phyloP scores from a whole-genome alignment of 2,797 vertebrate genomes.

The Eulemur mongoz region DNA sequence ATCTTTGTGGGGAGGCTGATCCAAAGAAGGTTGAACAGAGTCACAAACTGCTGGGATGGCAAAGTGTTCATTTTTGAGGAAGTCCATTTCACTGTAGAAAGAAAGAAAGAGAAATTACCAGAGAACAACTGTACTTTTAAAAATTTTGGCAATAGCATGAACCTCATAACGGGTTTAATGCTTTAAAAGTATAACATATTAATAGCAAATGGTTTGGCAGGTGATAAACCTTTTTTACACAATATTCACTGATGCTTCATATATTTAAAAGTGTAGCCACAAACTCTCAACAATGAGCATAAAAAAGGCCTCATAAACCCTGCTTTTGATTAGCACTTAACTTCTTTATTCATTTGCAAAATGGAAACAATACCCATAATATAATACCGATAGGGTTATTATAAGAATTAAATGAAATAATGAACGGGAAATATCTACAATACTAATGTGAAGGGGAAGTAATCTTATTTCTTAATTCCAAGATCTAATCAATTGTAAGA shows the following conservation, averaged over 20 bases:
- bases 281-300: background rate
- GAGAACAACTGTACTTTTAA: conserved; percentile 48
- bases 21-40: conserved; percentile 82
- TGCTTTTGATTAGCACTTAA: conserved; percentile 6
- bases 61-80: conserved; percentile 90
- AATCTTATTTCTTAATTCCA: background rate
- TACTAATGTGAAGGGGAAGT: background rate
- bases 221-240: background rate
- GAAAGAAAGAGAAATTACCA: conserved; percentile 55
- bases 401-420: conserved; percentile 51
- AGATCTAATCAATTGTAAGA: background rate
- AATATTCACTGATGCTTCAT: background rate
- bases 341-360: background rate
- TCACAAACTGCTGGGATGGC: conserved; percentile 84
- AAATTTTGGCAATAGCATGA: background rate
- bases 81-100: conserved; percentile 93
- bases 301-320: conserved; percentile 6
- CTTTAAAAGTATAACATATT: background rate
- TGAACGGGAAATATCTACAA: background rate
- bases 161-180: background rate
- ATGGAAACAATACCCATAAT: background rate
- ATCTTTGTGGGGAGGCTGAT: conserved; percentile 85
- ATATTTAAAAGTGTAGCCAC: background rate
- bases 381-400: background rate
- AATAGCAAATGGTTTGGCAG: background rate